These are phyloP conservation scores for Percina caprodes DNA, from an alignment of 2,113 vertebrate genomes.

Conservation along the genomic window DNA sequence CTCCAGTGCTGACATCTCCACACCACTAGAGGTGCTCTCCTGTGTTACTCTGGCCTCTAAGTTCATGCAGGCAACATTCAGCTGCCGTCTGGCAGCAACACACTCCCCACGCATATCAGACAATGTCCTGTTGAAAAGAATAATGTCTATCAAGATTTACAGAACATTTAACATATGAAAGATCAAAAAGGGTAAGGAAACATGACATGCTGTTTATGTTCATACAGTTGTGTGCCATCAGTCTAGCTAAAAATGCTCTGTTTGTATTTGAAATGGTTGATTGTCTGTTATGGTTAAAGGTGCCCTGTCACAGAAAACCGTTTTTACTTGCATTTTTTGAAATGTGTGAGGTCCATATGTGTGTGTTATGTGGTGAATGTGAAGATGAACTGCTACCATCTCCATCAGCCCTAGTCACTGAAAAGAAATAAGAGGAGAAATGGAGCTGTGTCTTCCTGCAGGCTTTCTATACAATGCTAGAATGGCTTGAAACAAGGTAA, in stretches of 20 bases:
- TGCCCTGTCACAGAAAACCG: too few relatives aligned
- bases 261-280: slow-evolving; percentile 53
- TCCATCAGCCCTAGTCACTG: too few relatives aligned
- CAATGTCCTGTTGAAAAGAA: slow-evolving; percentile 80
- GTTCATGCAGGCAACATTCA: slow-evolving; percentile 83
- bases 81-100: slow-evolving; percentile 65
- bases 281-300: slow-evolving; percentile 44
- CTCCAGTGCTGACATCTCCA: slow-evolving; percentile 77
- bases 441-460: too few relatives aligned
- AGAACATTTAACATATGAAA: slow-evolving; percentile 6
- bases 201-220: slow-evolving; percentile 40
- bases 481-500: too few relatives aligned
- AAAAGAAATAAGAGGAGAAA: too few relatives aligned
- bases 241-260: slow-evolving; percentile 36
- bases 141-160: not conserved
- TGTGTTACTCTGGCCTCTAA: slow-evolving; percentile 77
- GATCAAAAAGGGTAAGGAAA: slow-evolving; percentile 7
- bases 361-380: too few relatives aligned
- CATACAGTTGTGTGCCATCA: slow-evolving; percentile 39
- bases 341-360: too few relatives aligned
- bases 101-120: slow-evolving; percentile 82
- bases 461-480: too few relatives aligned
- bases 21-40: slow-evolving; percentile 53
- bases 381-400: too few relatives aligned
- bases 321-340: too few relatives aligned